Base-by-base conservation (phyloP, 30 jellyfish, hydroid and myxozoan species). In the Aurelia sp. region DNA sequence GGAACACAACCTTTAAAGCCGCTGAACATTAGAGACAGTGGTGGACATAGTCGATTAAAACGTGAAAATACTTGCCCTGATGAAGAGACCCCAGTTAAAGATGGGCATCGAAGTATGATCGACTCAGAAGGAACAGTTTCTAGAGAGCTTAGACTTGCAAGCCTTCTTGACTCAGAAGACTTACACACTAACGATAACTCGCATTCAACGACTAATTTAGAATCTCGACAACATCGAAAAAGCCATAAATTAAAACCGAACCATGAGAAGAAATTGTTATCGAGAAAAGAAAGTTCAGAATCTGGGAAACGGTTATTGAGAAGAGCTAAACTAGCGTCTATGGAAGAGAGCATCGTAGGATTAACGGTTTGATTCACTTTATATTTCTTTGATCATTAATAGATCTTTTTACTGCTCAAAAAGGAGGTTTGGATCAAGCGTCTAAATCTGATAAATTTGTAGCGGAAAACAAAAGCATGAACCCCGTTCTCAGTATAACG, bases 11-110 rank as follows among this genome's bases (percentile, higher is more conserved):
- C 92, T 13, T 72, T 82, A 16, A 74, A 73, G 50, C 78, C 86
- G 17, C 19, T 69, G 62, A 72, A 71, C 30, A 58, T 72, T 48
- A 33, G 90, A 19, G 90, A 71, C 53, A 40, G 83, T 31, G 71
- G 76, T 51, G 82, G 92, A 22, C 77, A 41, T 30, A 35, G 48
- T 19, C 76, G 71, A 19, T 11, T 82, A 58, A 61, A 73, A 57
- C 78, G 84, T 17, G 92, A 59, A 52, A 48, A 50, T 22, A 44
- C 92, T 40, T 67, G 52, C 61, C 66, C n/a, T 22, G 79, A 70
- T 6, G 92, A 82, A 35, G 92, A 82, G 71, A 82, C 92, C 53
- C 92, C 92, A 3, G 48, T 55, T 13, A 82, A 58, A 59, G 84
- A 50, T 37, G 69, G 69, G 69, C 69, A 59, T 21, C 69, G 69